Evolutionary conservation across 2,888 invertebrate genomes (phyloP).

Genomic region (Diplolepis rosae): DNA sequence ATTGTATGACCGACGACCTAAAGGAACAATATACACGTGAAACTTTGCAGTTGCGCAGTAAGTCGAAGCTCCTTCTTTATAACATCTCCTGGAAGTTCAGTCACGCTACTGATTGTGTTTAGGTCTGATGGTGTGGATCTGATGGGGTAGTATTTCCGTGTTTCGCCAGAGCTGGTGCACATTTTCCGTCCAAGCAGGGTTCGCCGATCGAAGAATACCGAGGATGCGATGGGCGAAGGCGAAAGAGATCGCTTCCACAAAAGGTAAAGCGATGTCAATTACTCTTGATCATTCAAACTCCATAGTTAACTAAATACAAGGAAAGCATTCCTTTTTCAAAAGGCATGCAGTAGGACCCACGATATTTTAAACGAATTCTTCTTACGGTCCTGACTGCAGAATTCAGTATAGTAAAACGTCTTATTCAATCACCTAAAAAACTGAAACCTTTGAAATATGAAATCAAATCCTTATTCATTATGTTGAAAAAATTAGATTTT

Average conservation of each 20-base stretch:
- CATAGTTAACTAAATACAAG: neutral
- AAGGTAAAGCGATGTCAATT: slow-evolving; percentile 58
- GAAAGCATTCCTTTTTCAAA: neutral
- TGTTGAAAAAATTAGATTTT: too few species aligned
- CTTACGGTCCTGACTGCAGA: neutral
- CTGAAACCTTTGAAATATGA: too few species aligned
- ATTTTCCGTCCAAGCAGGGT: slow-evolving; percentile 31
- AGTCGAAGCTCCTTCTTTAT: slow-evolving; percentile 61
- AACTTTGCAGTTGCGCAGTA: slow-evolving; percentile 66
- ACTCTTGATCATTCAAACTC: slow-evolving; percentile 13
- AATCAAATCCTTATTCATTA: too few species aligned
- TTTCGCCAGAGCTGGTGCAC: neutral
- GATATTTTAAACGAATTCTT: neutral
- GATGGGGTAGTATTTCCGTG: slow-evolving; percentile 34
- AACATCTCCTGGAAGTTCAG: slow-evolving; percentile 64
- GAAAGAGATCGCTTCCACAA: slow-evolving; percentile 65
- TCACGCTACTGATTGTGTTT: slow-evolving; percentile 56
- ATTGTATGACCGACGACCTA: neutral
- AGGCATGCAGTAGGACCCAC: neutral
- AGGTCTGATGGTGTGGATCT: slow-evolving; percentile 40
- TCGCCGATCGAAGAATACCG: slow-evolving; percentile 47
- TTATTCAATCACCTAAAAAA: neutral
- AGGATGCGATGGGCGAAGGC: slow-evolving; percentile 71
- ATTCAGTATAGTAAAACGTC: neutral
- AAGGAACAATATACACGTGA: slow-evolving; percentile 37